Conservation (phyloP, 2,797 vertebrate species). For the Pseudomugil gertrudae region DNA sequence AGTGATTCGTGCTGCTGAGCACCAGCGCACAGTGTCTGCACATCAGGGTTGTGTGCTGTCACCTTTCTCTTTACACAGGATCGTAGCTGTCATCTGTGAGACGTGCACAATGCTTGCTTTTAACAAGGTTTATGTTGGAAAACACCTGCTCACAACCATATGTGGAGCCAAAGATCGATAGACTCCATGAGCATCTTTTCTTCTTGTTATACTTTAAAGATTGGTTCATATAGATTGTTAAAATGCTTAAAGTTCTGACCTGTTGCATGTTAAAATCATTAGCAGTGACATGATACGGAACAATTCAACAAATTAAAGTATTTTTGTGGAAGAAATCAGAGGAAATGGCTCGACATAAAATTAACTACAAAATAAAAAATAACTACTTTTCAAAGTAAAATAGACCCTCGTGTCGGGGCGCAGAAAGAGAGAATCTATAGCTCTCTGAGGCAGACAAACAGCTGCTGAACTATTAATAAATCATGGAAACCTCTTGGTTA, state of each 20-base stretch:
- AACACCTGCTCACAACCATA: too few species aligned
- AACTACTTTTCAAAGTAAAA: constrained; percentile 11
- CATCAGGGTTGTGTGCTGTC: too few species aligned
- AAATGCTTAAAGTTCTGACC: neutral
- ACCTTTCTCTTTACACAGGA: too few species aligned
- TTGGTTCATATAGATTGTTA: neutral
- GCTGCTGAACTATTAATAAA: constrained; percentile 4
- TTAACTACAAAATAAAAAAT: neutral
- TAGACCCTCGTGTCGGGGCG: constrained; percentile 1
- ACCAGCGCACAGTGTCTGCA: too few species aligned
- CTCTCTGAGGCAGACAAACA: neutral
- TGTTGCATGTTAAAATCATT: neutral
- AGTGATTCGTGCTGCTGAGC: too few species aligned
- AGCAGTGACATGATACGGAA: neutral
- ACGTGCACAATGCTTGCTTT: too few species aligned
- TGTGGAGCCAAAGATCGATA: too few species aligned
- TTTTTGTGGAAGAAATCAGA: constrained; percentile 10
- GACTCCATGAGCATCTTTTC: too few species aligned
- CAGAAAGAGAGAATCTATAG: constrained; percentile 2
- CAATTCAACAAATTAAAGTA: constrained; percentile 1
- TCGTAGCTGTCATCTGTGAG: too few species aligned
- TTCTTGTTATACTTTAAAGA: too few species aligned
- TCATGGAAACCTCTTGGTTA: neutral
- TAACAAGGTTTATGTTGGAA: too few species aligned
- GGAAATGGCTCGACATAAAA: constrained; percentile 1